Evolutionary conservation across 2,888 invertebrate species (phyloP).

Genomic region (Scrobipalpa costella): DNA sequence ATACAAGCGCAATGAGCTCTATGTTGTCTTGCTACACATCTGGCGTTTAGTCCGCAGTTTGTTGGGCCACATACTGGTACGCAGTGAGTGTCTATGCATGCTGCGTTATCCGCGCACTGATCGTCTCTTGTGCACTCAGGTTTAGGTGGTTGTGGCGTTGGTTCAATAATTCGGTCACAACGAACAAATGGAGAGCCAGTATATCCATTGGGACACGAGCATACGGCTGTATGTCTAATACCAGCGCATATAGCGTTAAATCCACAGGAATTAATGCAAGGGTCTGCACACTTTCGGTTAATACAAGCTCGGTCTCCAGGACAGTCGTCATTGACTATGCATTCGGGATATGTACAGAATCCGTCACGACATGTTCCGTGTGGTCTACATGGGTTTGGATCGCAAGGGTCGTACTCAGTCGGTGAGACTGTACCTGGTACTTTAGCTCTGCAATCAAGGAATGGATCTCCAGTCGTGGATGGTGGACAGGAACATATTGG

Average conservation of each 20-base stretch:
- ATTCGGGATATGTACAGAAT: conserved; percentile 89
- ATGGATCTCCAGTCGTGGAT: conserved; percentile 89
- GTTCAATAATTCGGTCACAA: conserved; percentile 76
- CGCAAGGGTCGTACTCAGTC: conserved; percentile 81
- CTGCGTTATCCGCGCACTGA: conserved; percentile 91
- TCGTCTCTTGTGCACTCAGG: conserved; percentile 89
- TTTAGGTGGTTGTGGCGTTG: conserved; percentile 74
- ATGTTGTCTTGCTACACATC: conserved; percentile 89
- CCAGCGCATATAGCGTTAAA: conserved; percentile 91
- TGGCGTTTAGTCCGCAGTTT: conserved; percentile 89
- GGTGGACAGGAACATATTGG: conserved; percentile 89
- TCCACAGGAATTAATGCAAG: conserved; percentile 91
- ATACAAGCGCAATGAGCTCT: conserved; percentile 91
- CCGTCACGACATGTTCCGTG: conserved; percentile 85
- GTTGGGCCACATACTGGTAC: conserved; percentile 87
- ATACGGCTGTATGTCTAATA: conserved; percentile 87
- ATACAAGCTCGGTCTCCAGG: conserved; percentile 90
- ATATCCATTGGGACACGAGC: conserved; percentile 89
- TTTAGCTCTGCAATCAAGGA: conserved; percentile 82
- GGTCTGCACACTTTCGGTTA: conserved; percentile 91
- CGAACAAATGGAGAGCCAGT: conserved; percentile 89
- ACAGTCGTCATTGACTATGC: conserved; percentile 93
- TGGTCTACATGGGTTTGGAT: conserved; percentile 86
- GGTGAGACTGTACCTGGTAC: conserved; percentile 52
- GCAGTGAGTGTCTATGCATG: conserved; percentile 89